Evolutionary conservation across 2,888 invertebrate genomes (phyloP).

Genomic region (Acholoe squamosa): DNA sequence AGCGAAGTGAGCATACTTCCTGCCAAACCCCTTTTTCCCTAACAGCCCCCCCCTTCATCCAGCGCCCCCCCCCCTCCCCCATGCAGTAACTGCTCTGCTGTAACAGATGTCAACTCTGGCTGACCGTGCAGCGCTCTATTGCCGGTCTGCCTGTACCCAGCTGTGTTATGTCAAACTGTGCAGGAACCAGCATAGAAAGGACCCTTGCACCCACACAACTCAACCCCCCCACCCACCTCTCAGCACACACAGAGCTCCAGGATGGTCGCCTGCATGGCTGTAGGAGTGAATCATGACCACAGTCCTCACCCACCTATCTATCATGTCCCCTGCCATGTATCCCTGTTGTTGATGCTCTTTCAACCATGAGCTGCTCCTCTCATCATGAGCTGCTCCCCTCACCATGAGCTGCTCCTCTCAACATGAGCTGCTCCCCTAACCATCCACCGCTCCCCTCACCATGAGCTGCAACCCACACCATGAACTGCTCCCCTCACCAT

Average conservation of each 20-base stretch:
- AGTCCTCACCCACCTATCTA: not conserved
- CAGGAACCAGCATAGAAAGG: conserved; percentile 14
- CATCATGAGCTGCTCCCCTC: too few relatives aligned
- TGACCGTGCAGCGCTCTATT: not conserved
- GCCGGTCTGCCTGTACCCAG: not conserved
- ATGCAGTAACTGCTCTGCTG: not conserved
- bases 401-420: too few relatives aligned
- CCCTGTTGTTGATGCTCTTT: not conserved
- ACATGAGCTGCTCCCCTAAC: too few relatives aligned
- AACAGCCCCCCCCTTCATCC: too few relatives aligned
- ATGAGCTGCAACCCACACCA: too few relatives aligned
- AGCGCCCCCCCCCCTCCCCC: not conserved
- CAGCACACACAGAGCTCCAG: not conserved
- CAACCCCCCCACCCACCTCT: too few relatives aligned
- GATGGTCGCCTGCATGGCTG: not conserved
- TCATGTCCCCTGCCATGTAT: not conserved
- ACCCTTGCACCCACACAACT: not conserved
- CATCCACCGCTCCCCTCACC: too few relatives aligned
- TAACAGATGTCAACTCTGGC: not conserved
- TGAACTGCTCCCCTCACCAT: too few relatives aligned
- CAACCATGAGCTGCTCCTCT: too few relatives aligned
- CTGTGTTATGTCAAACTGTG: conserved; percentile 17
- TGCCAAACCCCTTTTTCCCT: too few relatives aligned
- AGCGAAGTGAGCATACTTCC: too few relatives aligned
- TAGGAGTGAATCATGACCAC: conserved; percentile 13